Evolutionary conservation across 2,113 vertebrate genomes (phyloP).

Genomic region (Sula dactylatra): DNA sequence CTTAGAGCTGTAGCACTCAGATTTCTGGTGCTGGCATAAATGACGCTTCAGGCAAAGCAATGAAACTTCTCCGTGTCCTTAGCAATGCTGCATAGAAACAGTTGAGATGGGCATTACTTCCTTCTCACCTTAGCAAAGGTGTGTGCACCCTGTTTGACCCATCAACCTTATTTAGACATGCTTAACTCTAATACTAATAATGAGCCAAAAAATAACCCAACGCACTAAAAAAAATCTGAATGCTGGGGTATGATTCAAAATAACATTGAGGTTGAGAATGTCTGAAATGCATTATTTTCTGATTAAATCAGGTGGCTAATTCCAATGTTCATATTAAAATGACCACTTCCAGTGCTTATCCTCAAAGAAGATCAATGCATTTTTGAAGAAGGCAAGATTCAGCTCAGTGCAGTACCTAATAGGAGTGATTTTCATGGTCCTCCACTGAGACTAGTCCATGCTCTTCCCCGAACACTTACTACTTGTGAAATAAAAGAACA

Average conservation of each 20-base stretch:
- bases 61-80: not conserved
- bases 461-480: not conserved
- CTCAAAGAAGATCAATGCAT: not conserved
- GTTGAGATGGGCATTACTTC: not conserved
- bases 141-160: not conserved
- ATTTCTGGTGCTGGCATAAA: not conserved
- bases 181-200: not conserved
- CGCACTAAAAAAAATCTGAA: not conserved
- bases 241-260: not conserved
- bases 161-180: not conserved
- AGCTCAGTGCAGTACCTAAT: rapidly evolving
- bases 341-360: not conserved
- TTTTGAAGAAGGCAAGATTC: not conserved
- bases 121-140: not conserved
- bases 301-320: not conserved
- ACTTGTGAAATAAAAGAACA: not conserved
- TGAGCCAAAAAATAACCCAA: not conserved
- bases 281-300: not conserved
- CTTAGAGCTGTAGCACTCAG: not conserved
- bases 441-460: not conserved
- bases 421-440: not conserved
- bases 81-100: not conserved
- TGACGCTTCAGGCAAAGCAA: not conserved
- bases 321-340: not conserved
- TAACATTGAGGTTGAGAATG: not conserved